Percentiles rank a stretch among this genome's conserved stretches.
phyloP scores from a whole-genome alignment of 1,140 invertebrate species.

The Sesamia nonagrioides region DNA sequence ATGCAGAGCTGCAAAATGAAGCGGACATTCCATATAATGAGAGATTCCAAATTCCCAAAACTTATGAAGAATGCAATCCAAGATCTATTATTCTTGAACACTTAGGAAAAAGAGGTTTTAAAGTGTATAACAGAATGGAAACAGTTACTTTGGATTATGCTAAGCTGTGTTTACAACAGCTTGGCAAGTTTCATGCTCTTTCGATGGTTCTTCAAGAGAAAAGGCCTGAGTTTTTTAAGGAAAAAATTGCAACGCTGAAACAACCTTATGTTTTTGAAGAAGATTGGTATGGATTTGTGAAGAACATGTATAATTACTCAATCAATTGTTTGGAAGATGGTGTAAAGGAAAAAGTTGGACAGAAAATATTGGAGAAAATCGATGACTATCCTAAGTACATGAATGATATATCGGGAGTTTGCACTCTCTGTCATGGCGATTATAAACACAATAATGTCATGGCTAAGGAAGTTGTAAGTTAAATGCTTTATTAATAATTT shows the following conservation, averaged over 20 bases:
- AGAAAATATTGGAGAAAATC: slow-evolving; percentile 58
- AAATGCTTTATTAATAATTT: not conserved
- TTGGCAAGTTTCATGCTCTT: slow-evolving; percentile 57
- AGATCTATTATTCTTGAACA: slow-evolving; percentile 65
- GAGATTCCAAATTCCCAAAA: slow-evolving; percentile 59
- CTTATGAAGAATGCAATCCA: slow-evolving; percentile 53
- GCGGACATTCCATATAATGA: slow-evolving; percentile 58
- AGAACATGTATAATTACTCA: slow-evolving; percentile 62
- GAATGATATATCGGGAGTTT: slow-evolving; percentile 51
- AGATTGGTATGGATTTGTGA: slow-evolving; percentile 61
- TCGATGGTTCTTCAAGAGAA: slow-evolving; percentile 53
- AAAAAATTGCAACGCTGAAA: slow-evolving; percentile 59
- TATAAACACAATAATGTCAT: slow-evolving; percentile 74
- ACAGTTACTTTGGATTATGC: slow-evolving; percentile 56
- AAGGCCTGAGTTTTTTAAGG: slow-evolving; percentile 53
- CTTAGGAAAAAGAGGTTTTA: slow-evolving; percentile 61
- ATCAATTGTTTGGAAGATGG: slow-evolving; percentile 58
- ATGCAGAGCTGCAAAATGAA: slow-evolving; percentile 62
- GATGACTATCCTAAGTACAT: slow-evolving; percentile 68
- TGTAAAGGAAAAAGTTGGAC: slow-evolving; percentile 55
- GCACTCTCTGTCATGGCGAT: slow-evolving; percentile 72
- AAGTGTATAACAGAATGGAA: slow-evolving; percentile 57
- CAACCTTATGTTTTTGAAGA: slow-evolving; percentile 67
- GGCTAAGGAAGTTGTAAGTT: slow-evolving; percentile 67
- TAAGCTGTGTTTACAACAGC: slow-evolving; percentile 43